These are phyloP conservation scores for Tenthredo scrophulariae DNA, from an alignment of 2,888 invertebrate species.

Conservation along the genomic window DNA sequence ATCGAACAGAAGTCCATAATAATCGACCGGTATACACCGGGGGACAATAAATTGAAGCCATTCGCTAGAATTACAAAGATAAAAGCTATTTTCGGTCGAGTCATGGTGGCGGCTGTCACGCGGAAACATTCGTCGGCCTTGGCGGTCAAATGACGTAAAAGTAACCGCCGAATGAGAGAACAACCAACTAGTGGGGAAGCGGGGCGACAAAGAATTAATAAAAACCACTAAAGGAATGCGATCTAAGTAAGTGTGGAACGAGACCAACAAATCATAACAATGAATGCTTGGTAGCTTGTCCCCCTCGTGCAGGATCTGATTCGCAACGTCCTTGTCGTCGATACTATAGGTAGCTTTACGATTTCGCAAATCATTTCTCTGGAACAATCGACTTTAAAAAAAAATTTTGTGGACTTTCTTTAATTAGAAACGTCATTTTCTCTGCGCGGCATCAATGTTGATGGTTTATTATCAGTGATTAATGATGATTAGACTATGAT, in stretches of 20 bases:
- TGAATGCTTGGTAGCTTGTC: conserved; percentile 32
- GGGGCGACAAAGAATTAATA: conserved; percentile 46
- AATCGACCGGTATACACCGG: background rate
- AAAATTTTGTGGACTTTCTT: background rate
- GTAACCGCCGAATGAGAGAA: conserved; percentile 53
- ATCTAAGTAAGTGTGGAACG: conserved; percentile 52
- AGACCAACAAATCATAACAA: conserved; percentile 52
- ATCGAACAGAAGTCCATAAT: background rate
- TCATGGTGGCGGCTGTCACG: conserved; percentile 50
- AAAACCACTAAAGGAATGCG: conserved; percentile 51
- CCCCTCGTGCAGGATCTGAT: conserved; percentile 37
- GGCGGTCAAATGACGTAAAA: conserved; percentile 54
- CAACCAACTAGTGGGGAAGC: conserved; percentile 44
- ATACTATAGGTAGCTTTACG: too few relatives aligned
- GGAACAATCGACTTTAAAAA: background rate
- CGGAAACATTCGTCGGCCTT: conserved; percentile 55
- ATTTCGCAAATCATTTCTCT: background rate
- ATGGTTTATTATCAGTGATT: background rate
- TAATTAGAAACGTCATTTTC: background rate
- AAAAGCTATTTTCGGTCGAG: conserved; percentile 5
- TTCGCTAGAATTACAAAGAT: conserved; percentile 20
- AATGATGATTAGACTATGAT: background rate
- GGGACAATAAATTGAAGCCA: conserved; percentile 17
- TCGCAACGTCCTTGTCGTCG: conserved; percentile 12
- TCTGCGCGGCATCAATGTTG: background rate